phyloP scores from a whole-genome alignment of 2,888 invertebrate genomes.

The Steromphala cineraria region DNA sequence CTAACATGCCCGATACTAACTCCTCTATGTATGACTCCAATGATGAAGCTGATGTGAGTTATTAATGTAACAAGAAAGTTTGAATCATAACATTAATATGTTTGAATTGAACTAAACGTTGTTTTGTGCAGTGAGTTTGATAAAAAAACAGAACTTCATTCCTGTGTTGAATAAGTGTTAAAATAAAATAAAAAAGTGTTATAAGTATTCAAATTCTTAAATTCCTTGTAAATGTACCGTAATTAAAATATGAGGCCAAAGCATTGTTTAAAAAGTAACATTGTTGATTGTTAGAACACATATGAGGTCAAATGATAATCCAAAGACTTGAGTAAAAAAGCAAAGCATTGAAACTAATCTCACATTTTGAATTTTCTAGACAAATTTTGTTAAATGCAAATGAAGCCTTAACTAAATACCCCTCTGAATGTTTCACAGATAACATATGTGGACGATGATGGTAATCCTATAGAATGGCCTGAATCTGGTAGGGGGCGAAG shows the following conservation, averaged over 20 bases:
- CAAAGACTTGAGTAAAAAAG: too few relatives aligned
- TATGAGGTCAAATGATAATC: too few relatives aligned
- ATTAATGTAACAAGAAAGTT: neutral
- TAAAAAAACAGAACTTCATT: too few relatives aligned
- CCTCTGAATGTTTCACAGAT: neutral
- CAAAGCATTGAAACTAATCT: too few relatives aligned
- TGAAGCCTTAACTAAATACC: neutral
- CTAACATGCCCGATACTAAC: slow-evolving; percentile 23
- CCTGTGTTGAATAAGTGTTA: too few relatives aligned
- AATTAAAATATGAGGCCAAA: neutral
- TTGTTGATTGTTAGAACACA: too few relatives aligned
- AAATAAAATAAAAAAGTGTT: too few relatives aligned
- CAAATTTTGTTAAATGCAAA: too few relatives aligned
- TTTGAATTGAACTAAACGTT: neutral
- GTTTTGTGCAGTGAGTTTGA: neutral
- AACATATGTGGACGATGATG: neutral
- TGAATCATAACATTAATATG: neutral
- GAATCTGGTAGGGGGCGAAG: neutral
- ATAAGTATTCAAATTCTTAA: too few relatives aligned
- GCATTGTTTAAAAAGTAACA: too few relatives aligned
- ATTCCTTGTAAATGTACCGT: too few relatives aligned
- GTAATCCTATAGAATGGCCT: neutral
- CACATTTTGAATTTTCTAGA: too few relatives aligned
- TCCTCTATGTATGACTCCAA: neutral
- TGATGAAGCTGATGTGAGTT: neutral